These are phyloP conservation scores for Muricea muricata DNA, from an alignment of 92 coral and sea anemone species.

Conservation along the genomic window DNA sequence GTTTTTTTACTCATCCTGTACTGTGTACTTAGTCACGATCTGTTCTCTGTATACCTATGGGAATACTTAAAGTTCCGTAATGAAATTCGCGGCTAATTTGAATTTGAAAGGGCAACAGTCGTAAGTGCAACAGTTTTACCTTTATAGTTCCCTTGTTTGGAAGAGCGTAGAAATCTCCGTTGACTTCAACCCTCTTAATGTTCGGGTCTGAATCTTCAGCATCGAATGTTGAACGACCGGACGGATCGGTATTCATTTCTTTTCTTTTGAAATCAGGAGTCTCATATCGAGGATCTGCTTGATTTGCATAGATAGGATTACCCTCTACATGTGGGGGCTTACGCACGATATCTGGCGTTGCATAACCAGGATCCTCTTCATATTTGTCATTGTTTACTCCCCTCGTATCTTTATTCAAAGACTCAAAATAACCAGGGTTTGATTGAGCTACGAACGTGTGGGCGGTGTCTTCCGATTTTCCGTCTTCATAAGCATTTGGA, in stretches of 20 bases:
- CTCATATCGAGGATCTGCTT: neutral
- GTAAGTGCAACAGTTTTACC: too few species aligned
- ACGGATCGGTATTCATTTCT: neutral
- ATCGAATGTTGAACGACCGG: too few species aligned
- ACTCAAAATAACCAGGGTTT: too few species aligned
- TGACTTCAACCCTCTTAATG: neutral
- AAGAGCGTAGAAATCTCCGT: slow-evolving; percentile 15
- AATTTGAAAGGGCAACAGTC: too few species aligned
- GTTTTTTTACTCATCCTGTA: too few species aligned
- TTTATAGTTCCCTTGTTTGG: neutral
- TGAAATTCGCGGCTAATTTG: too few species aligned
- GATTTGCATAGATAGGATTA: neutral
- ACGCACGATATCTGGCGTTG: neutral
- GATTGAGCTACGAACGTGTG: neutral
- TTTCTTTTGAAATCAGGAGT: neutral
- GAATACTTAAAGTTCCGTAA: too few species aligned
- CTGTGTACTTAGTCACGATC: too few species aligned
- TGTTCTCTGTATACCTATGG: too few species aligned
- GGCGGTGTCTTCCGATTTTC: neutral
- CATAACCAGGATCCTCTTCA: neutral
- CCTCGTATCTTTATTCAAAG: too few species aligned
- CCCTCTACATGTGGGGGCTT: too few species aligned
- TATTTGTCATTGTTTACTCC: too few species aligned
- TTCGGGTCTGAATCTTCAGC: neutral
- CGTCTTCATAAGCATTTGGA: neutral